Evolutionary conservation across 2,797 vertebrate species (phyloP).

Genomic region (Mus minutoides): DNA sequence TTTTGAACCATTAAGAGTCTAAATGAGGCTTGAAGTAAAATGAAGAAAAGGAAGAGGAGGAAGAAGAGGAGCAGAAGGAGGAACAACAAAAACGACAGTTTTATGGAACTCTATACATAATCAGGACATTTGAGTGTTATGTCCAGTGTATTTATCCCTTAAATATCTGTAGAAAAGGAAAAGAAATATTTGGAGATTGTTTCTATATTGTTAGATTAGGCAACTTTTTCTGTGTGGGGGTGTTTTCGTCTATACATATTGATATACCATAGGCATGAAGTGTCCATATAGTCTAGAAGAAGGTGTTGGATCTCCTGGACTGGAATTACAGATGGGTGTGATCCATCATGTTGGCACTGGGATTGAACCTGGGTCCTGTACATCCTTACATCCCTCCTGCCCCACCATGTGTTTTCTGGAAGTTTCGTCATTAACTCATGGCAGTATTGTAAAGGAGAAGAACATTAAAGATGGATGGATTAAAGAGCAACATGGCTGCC

Average conservation of each 20-base stretch:
- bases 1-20: not conserved
- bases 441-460: not conserved
- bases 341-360: not conserved
- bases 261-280: not conserved
- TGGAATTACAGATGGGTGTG: not conserved
- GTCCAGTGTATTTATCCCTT: slow-evolving; percentile 1
- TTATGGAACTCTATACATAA: not conserved
- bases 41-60: not conserved
- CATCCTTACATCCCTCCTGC: not conserved
- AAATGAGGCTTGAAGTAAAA: not conserved
- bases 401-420: not conserved
- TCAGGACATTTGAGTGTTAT: not conserved
- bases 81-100: not conserved
- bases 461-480: not conserved
- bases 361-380: not conserved
- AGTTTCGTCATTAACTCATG: not conserved
- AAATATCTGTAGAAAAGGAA: not conserved
- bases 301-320: not conserved
- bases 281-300: not conserved
- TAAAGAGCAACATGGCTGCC: not conserved
- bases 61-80: too few species aligned
- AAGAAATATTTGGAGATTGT: not conserved
- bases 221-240: not conserved
- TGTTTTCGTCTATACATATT: not conserved
- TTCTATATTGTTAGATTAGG: not conserved